Percentiles rank a stretch among this genome's conserved stretches.
These are phyloP conservation scores for Malaclemys terrapin DNA, from an alignment of 2,113 vertebrate species.

Conservation along the genomic window DNA sequence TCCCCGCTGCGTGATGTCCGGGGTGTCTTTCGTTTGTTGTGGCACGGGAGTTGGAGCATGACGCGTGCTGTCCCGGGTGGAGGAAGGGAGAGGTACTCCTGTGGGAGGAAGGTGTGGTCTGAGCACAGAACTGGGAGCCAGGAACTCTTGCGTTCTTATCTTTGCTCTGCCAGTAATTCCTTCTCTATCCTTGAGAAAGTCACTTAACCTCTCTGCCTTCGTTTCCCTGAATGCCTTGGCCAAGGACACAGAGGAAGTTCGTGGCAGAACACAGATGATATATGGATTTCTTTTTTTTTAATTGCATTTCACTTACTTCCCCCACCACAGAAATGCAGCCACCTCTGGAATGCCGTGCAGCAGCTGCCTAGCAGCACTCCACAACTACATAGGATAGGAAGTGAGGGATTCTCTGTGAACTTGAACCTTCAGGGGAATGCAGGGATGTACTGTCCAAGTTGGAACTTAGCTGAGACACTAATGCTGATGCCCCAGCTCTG, in stretches of 20 bases:
- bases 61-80: too few species aligned
- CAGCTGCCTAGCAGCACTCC: background rate
- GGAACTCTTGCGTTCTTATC: background rate
- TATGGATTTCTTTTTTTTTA: background rate
- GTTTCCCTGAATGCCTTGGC: background rate
- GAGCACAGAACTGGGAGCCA: background rate
- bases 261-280: background rate
- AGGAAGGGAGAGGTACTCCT: background rate
- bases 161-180: background rate
- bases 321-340: background rate
- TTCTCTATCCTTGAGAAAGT: background rate
- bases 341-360: background rate
- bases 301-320: background rate
- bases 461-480: background rate
- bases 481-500: background rate
- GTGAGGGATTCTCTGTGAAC: background rate
- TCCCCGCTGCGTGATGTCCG: background rate
- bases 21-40: background rate
- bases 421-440: background rate
- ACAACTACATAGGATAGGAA: background rate
- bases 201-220: background rate
- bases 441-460: background rate
- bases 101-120: background rate
- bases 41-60: background rate
- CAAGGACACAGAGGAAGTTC: background rate